Conservation (phyloP, 2,888 invertebrate genomes). For the Synergus japonicus region DNA sequence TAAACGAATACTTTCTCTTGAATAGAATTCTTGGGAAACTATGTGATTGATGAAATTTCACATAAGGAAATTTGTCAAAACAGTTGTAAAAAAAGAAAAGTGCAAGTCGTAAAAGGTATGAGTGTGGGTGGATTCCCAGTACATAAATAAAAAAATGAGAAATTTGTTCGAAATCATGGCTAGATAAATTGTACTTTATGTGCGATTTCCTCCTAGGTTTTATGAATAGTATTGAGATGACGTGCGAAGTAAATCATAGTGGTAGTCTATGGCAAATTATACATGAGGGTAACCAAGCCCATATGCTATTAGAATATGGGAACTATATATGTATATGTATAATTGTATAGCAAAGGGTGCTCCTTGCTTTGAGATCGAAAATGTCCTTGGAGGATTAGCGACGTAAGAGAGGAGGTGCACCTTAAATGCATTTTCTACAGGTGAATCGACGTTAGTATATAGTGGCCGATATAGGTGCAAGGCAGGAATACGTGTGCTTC, state of each 20-base stretch:
- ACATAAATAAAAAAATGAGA: not conserved
- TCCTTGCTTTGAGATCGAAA: not conserved
- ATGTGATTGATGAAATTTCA: not conserved
- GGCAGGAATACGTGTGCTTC: not conserved
- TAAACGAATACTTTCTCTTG: not conserved
- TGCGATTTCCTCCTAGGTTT: not conserved
- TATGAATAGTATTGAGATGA: not conserved
- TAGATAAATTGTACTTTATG: not conserved
- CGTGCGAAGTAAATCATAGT: not conserved
- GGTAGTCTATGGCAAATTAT: not conserved
- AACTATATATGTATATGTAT: not conserved
- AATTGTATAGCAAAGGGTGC: not conserved
- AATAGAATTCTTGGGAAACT: not conserved
- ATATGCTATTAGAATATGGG: not conserved
- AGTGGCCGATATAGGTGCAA: constrained; percentile 1
- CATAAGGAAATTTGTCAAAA: not conserved
- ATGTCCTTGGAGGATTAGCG: not conserved
- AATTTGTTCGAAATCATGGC: not conserved
- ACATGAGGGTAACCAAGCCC: not conserved
- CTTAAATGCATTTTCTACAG: not conserved
- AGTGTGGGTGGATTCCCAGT: constrained; percentile 7
- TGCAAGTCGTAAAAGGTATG: not conserved
- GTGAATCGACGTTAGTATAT: not conserved
- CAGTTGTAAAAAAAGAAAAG: not conserved
- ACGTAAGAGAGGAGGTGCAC: not conserved